Conservation (phyloP, 2,797 vertebrate species). For the Macropus fuliginosus region DNA sequence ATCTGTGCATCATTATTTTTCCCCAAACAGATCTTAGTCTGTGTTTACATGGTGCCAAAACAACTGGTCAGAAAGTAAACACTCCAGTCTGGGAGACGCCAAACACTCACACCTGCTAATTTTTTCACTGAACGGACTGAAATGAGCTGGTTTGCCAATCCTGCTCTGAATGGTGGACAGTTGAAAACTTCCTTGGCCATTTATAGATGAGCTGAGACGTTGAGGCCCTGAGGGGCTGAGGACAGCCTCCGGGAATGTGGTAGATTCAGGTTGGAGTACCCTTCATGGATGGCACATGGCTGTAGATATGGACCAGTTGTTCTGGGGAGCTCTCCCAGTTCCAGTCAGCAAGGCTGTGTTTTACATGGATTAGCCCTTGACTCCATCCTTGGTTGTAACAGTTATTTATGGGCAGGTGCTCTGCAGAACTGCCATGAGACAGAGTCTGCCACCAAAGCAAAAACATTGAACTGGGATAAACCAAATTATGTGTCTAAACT, state of each 20-base stretch:
- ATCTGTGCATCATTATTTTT: constrained; percentile 21
- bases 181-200: not conserved
- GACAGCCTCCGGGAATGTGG: not conserved
- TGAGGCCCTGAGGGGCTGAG: not conserved
- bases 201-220: not conserved
- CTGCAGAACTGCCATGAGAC: constrained; percentile 41
- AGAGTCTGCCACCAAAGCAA: not conserved
- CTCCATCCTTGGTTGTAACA: constrained; percentile 49
- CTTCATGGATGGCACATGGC: not conserved
- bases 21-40: constrained; percentile 34
- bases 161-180: not conserved
- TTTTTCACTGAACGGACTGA: not conserved
- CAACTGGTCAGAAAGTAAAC: constrained; percentile 33
- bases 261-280: not conserved
- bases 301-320: not conserved
- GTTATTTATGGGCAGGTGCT: constrained; percentile 51
- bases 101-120: not conserved
- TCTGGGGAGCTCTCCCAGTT: constrained; percentile 47
- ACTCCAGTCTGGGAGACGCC: constrained; percentile 6
- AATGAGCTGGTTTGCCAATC: not conserved
- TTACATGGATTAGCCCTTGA: constrained; percentile 52
- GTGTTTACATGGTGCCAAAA: constrained; percentile 20
- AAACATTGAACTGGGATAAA: constrained; percentile 21
- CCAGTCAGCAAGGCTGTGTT: constrained; percentile 59
- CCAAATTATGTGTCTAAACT: not conserved